phyloP scores from a whole-genome alignment of 2,797 vertebrate genomes.

The Neosilurus mollespiculum region DNA sequence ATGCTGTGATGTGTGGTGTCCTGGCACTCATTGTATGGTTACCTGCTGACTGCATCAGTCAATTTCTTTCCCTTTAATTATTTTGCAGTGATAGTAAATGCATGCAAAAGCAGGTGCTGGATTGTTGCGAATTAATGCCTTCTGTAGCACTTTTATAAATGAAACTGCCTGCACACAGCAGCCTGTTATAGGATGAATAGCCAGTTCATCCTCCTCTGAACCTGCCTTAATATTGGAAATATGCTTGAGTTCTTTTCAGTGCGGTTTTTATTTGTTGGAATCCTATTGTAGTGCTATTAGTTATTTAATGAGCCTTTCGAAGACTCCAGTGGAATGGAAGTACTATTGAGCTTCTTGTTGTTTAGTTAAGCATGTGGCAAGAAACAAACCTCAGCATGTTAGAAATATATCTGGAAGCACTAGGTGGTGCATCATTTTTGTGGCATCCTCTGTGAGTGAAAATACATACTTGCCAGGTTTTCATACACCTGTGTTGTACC shows the following conservation, averaged over 20 bases:
- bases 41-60: conserved; percentile 16
- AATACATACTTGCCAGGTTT: background rate
- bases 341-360: conserved; percentile 27
- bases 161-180: background rate
- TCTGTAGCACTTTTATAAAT: conserved; percentile 4
- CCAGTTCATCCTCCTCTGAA: background rate
- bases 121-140: conserved; percentile 1
- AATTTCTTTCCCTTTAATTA: background rate
- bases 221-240: background rate
- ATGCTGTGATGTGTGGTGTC: conserved; percentile 33
- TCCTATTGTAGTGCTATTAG: conserved; percentile 8
- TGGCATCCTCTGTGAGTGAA: conserved; percentile 6
- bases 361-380: conserved; percentile 47
- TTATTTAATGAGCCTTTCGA: conserved; percentile 5
- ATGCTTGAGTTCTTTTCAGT: background rate
- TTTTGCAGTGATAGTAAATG: conserved; percentile 11
- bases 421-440: conserved; percentile 30
- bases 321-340: conserved; percentile 15
- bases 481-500: background rate
- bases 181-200: background rate
- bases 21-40: conserved; percentile 40
- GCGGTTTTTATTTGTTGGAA: background rate
- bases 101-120: background rate
- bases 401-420: conserved; percentile 38
- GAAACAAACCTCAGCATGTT: conserved; percentile 48